Conservation (phyloP, 64 coral and sea anemone genomes). For the Platygyra sinensis region DNA sequence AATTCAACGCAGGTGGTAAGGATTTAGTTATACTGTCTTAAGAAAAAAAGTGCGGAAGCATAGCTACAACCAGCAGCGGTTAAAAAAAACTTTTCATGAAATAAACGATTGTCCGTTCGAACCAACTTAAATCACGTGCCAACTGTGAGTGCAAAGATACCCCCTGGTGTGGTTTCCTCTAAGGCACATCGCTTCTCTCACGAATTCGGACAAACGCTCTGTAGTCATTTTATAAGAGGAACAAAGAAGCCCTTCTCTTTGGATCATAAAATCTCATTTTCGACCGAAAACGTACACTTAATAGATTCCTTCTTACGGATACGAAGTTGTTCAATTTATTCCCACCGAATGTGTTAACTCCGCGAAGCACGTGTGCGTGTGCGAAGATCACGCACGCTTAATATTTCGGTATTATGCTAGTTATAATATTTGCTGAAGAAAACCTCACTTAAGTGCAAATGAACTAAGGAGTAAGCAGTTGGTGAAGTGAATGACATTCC, state of each 20-base stretch:
- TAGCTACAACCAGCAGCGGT: neutral
- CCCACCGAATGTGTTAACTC: neutral
- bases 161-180: neutral
- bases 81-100: neutral
- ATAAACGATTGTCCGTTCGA: neutral
- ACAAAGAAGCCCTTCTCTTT: neutral
- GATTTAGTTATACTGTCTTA: neutral
- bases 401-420: neutral
- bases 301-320: neutral
- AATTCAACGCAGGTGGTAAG: neutral
- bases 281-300: neutral
- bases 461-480: slow-evolving; percentile 30
- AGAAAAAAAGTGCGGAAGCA: neutral
- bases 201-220: neutral
- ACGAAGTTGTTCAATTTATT: neutral
- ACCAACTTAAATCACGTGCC: neutral
- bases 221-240: neutral
- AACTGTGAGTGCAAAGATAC: neutral
- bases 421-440: neutral
- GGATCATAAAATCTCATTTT: neutral
- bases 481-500: neutral
- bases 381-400: neutral
- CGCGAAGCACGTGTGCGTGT: neutral
- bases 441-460: slow-evolving; percentile 10
- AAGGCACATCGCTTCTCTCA: neutral